These are phyloP conservation scores for Sialis fuliginosa DNA, from an alignment of 2,888 invertebrate species.

Conservation along the genomic window DNA sequence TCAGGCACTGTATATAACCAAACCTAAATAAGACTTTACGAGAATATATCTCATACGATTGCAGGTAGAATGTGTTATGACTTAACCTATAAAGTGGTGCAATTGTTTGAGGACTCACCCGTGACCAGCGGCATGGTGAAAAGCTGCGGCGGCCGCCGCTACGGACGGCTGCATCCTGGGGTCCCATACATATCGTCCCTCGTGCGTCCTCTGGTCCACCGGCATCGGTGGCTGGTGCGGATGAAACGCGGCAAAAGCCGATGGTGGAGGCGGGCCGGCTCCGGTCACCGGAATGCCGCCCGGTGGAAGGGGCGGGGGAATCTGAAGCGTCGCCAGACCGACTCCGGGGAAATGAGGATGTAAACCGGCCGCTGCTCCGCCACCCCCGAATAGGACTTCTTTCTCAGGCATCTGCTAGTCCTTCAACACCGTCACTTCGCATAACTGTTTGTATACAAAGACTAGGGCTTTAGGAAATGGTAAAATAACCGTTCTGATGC, in stretches of 20 bases:
- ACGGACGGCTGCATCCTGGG: constrained; percentile 23
- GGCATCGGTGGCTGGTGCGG: constrained; percentile 40
- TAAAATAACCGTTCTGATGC: too few relatives aligned
- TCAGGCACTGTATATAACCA: too few relatives aligned
- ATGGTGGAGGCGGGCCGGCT: constrained; percentile 17
- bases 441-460: too few relatives aligned
- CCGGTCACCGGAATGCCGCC: constrained; percentile 11
- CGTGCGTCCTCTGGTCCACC: constrained; percentile 35
- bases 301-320: constrained; percentile 21
- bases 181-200: constrained; percentile 25
- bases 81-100: neutral
- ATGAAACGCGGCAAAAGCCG: constrained; percentile 31
- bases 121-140: constrained; percentile 5
- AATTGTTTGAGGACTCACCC: constrained; percentile 5
- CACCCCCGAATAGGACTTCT: constrained; percentile 16
- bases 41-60: neutral
- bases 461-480: too few relatives aligned
- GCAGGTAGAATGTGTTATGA: neutral
- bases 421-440: too few relatives aligned
- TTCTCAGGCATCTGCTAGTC: constrained; percentile 21
- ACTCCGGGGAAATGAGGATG: constrained; percentile 20
- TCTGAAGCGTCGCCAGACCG: constrained; percentile 10
- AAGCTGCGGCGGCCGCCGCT: constrained; percentile 6
- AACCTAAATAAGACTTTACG: too few relatives aligned
- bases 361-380: constrained; percentile 22